phyloP scores from a whole-genome alignment of 2,797 vertebrate genomes.

The Hippocampus kuda region DNA sequence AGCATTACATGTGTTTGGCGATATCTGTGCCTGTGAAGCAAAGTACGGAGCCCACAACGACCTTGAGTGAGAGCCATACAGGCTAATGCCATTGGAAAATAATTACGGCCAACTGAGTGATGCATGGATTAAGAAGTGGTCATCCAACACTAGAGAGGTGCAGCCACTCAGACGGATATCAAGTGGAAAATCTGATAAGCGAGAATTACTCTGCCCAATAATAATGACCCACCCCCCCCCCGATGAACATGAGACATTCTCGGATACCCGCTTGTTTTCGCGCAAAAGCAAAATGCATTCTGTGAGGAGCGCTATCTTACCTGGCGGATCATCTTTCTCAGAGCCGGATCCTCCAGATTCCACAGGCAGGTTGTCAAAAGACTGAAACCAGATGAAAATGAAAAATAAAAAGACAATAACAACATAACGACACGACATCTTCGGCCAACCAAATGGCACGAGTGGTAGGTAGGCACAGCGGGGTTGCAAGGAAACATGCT shows the following conservation, averaged over 20 bases:
- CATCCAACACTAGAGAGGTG: conserved; percentile 8
- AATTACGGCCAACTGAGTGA: conserved; percentile 53
- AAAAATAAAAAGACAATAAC: not conserved
- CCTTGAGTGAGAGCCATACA: conserved; percentile 49
- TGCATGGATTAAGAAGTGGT: conserved; percentile 40
- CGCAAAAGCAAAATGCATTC: not conserved
- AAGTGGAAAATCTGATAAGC: conserved; percentile 4
- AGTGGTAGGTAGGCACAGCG: too few species aligned
- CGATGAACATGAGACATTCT: not conserved
- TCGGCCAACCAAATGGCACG: not conserved
- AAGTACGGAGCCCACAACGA: conserved; percentile 54
- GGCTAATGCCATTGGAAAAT: conserved; percentile 63
- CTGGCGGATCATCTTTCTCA: conserved; percentile 85
- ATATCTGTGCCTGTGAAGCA: conserved; percentile 22
- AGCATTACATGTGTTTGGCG: not conserved
- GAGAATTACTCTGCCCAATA: not conserved
- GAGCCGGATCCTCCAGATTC: conserved; percentile 79
- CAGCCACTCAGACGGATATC: not conserved
- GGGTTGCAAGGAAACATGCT: too few species aligned
- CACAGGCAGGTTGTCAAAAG: conserved; percentile 87
- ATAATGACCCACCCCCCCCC: too few species aligned
- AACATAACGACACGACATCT: not conserved
- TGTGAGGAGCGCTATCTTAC: conserved; percentile 44
- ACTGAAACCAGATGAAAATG: conserved; percentile 61
- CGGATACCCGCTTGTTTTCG: not conserved